Percentiles rank a stretch among this genome's conserved stretches.
Conservation (phyloP, 2,888 invertebrate genomes). For the Athalia circularis region DNA sequence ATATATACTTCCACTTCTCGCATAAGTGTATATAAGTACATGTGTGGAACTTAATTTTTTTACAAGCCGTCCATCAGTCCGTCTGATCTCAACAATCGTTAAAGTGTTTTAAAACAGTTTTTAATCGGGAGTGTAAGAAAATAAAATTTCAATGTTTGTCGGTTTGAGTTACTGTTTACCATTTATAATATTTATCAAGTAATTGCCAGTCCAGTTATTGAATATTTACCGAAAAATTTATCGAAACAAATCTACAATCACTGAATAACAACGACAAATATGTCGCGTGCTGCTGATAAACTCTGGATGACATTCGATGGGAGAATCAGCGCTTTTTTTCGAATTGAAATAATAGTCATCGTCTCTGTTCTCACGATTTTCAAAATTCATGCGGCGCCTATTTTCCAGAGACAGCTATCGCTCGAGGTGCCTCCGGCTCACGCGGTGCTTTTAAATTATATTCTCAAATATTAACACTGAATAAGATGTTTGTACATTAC, state of each 20-base stretch:
- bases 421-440: constrained; percentile 22
- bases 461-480: neutral
- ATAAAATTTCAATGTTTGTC: too few species aligned
- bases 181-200: too few species aligned
- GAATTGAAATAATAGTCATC: neutral
- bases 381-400: constrained; percentile 21
- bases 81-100: neutral
- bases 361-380: neutral
- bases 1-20: neutral
- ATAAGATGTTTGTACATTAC: neutral
- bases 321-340: neutral
- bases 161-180: too few species aligned
- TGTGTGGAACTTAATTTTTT: neutral
- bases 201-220: neutral
- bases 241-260: neutral
- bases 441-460: constrained; percentile 28
- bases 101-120: neutral
- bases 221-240: neutral
- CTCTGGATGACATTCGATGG: constrained; percentile 1
- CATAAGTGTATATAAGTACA: neutral
- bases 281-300: constrained; percentile 1
- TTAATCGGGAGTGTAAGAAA: neutral
- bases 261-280: neutral
- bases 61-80: neutral
- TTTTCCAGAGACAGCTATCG: neutral